Base-by-base conservation (phyloP, 2,888 invertebrate species). In the Anaspis maculata region DNA sequence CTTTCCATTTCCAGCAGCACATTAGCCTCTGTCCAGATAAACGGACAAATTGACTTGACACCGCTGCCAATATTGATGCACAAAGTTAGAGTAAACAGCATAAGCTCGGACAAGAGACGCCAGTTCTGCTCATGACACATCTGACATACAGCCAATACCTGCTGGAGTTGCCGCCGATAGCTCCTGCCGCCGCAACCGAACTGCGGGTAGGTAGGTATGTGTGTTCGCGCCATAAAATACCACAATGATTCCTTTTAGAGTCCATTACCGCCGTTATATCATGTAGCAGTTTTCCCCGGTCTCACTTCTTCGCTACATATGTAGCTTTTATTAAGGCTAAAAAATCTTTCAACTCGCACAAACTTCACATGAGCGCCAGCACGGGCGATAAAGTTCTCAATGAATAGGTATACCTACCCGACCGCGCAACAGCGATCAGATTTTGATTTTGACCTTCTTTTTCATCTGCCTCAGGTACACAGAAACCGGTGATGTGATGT, bases 161-260 rank as follows among this genome's bases (percentile, higher is more conserved):
- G 37, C 37, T 37, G 11, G 29, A 22, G 32, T 37, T 31, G 5
- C 27, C 19, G 28, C 24, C 33, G 32, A 37, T 34, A 33, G 26
- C 33, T 36, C 32, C 22, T 30, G 33, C 39, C 41, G 32, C 25
- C n/a, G n/a, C n/a, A n/a, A n/a, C n/a, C 27, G 26, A 33, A 39
- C 31, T 42, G 40, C 41, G n/a, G n/a, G n/a, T n/a, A n/a, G n/a
- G n/a, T n/a, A n/a, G n/a, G n/a, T n/a, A n/a, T n/a, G n/a, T n/a
- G n/a, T n/a, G 44, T 34, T 36, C 38, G 32, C 41, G 43, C 39
- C 39, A 49, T 50, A 50, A 51, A 51, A 51, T 49, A 45, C 51
- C 48, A 46, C 48, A 49, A 51, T 42, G 43, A 46, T 45, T 42
- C 42, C 47, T 49, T 48, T 49, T 46, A 46, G 42, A 49, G 46